Percentiles rank a stretch among this genome's conserved stretches.
Evolutionary conservation across 2,888 invertebrate species (phyloP).

Genomic region (Pogonocherus hispidulus): DNA sequence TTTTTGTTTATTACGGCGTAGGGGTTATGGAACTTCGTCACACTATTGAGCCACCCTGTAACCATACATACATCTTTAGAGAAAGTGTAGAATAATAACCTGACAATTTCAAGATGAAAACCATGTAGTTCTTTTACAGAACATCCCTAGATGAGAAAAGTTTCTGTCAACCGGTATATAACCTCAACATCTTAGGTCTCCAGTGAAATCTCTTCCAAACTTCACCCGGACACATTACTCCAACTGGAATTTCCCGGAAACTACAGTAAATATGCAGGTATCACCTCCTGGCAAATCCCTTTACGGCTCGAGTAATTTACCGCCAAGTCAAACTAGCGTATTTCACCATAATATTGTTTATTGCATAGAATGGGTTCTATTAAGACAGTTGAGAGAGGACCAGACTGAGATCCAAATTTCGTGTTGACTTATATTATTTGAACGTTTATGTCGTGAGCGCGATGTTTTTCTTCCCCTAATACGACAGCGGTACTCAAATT

Average conservation of each 20-base stretch:
- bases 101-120: too few species aligned
- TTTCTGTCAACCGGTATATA: too few species aligned
- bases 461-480: too few species aligned
- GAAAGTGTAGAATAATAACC: too few species aligned
- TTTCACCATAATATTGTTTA: slow-evolving; percentile 36
- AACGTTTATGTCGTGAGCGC: slow-evolving; percentile 33
- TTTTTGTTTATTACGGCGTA: too few species aligned
- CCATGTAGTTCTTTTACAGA: too few species aligned
- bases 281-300: slow-evolving; percentile 26
- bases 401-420: slow-evolving; percentile 40
- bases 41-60: too few species aligned
- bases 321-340: slow-evolving; percentile 31
- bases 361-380: slow-evolving; percentile 39
- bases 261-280: slow-evolving; percentile 1
- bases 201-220: background rate
- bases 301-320: slow-evolving; percentile 37
- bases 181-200: background rate
- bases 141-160: too few species aligned
- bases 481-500: too few species aligned
- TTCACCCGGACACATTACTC: background rate
- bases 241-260: background rate
- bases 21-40: too few species aligned
- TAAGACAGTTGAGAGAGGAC: slow-evolving; percentile 41
- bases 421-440: slow-evolving; percentile 40
- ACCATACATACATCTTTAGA: too few species aligned